Evolutionary conservation across 2,888 invertebrate genomes (phyloP), one percentile per base, ranked within the genome.

Genomic region (Drosophila ezoana): DNA sequence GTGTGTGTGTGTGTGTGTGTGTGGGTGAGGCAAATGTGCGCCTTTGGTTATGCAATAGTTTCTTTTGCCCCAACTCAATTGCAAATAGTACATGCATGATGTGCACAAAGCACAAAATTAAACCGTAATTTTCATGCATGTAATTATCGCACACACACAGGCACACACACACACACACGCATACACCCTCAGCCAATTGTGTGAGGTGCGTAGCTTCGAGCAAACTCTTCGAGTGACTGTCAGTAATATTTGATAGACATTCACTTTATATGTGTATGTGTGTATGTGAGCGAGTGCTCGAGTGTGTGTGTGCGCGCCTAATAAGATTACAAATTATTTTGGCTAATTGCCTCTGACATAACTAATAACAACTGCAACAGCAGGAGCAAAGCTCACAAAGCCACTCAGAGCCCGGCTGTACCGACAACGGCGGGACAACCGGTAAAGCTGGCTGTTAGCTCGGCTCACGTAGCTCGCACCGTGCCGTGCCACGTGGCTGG

Each of bases 261-360:
- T 37, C 68, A 41, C 32, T 43, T 35, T 23, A 6, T 38, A 16
- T 23, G 9, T 33, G 32, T 33, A 32, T 11, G 9, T 28, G 23
- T 20, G 35, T 10, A 13, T 33, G 35, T 38, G 44, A 9, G 41
- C n/a, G n/a, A n/a, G n/a, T n/a, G n/a, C n/a, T n/a, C n/a, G n/a
- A 37, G 35, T 35, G 51, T 45, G 33, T 47, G 51, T 57, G 54
- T 41, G 60, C 54, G 53, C 20, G 62, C 41, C 58, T 86, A 86
- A 82, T 83, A 89, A 80, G 87, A 89, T 89, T 89, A 84, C 72
- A 67, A 89, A 87, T 84, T 89, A 84, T 87, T 83, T 87, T 69
- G 87, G 76, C 81, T 84, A 89, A 84, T 84, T 89, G 87, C 81
- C 79, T 81, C 78, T 67, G 85, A 84, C 87, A 89, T 89, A 89